Evolutionary conservation across 2,888 invertebrate species (phyloP), one percentile per base, ranked within the genome.

Genomic region (Meteorus cinctellus): DNA sequence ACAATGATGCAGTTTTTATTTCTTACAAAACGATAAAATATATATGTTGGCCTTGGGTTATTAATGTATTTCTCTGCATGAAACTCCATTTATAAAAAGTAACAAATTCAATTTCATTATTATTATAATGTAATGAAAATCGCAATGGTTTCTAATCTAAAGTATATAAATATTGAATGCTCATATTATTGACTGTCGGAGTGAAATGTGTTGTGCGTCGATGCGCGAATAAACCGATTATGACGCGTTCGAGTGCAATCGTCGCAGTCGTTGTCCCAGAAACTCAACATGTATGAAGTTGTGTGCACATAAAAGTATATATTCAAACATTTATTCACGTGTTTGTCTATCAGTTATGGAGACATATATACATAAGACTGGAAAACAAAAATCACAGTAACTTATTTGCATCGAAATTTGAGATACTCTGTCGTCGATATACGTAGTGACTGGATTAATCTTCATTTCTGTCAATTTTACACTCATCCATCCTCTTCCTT

Each of bases 401-500:
- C 6, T 55, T 59, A 24, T 31, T 19, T 51, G 48, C 62, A 41
- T 48, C 24, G 12, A 27, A 41, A 67, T 19, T 36, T 27, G 48
- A 19, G n/a, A 29, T 63, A 68, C 63, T 59, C 70, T 71, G 55
- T 63, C 65, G 45, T 41, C 67, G 48, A 34, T 68, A 24, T 68
- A 60, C 16, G 4, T n/a, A n/a, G n/a, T n/a, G n/a, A 66, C 63
- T 34, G 66, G 55, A 75, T 75, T 75, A 75, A 70, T 75, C 75
- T 75, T 71, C 71, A 70, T 71, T 71, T n/a, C 55, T 75, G 75
- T 71, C 75, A 65, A 2, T 59, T 36, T 14, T 41, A 24, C 27
- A 24, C 71, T 41, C 5, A 14, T 45, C 45, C 16, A 12, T 45
- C 8, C 14, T 45, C 45, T 45, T 16, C 14, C 14, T 45, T 3